phyloP scores from a whole-genome alignment of 2,113 vertebrate species.

The Strix aluco region DNA sequence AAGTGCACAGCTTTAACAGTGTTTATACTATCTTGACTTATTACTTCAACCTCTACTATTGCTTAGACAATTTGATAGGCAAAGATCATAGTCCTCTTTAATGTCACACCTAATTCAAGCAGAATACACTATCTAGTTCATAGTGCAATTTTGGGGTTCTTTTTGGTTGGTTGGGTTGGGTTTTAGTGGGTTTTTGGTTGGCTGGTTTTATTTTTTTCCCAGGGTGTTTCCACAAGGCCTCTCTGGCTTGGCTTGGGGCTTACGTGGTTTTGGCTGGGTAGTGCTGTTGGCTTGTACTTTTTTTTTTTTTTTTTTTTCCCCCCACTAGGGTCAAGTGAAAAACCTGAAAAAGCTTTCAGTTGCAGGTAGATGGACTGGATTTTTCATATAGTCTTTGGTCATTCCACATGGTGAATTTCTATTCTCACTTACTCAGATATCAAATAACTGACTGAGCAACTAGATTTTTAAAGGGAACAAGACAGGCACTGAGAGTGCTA shows the following conservation, averaged over 20 bases:
- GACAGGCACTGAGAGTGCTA: not conserved
- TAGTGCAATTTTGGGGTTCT: not conserved
- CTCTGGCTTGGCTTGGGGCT: not conserved
- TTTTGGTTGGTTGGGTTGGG: not conserved
- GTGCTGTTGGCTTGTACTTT: not conserved
- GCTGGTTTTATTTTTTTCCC: not conserved
- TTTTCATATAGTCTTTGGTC: not conserved
- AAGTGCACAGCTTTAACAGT: not conserved
- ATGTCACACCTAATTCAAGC: not conserved
- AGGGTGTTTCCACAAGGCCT: accelerated
- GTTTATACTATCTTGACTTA: not conserved
- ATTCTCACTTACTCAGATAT: not conserved
- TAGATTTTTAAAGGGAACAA: not conserved
- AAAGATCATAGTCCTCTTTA: not conserved
- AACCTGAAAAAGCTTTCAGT: not conserved
- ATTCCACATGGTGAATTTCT: not conserved
- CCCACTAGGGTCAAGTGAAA: not conserved
- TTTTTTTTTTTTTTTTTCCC: not conserved
- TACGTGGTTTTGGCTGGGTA: not conserved
- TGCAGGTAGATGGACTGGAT: not conserved
- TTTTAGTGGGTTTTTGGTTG: too few species aligned
- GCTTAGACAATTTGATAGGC: not conserved
- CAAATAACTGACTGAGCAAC: not conserved
- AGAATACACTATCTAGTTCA: not conserved
- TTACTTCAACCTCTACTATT: not conserved